Evolutionary conservation across 2,113 vertebrate species (phyloP), one percentile per base, ranked within the genome.

Genomic region (Myotis lucifugus): DNA sequence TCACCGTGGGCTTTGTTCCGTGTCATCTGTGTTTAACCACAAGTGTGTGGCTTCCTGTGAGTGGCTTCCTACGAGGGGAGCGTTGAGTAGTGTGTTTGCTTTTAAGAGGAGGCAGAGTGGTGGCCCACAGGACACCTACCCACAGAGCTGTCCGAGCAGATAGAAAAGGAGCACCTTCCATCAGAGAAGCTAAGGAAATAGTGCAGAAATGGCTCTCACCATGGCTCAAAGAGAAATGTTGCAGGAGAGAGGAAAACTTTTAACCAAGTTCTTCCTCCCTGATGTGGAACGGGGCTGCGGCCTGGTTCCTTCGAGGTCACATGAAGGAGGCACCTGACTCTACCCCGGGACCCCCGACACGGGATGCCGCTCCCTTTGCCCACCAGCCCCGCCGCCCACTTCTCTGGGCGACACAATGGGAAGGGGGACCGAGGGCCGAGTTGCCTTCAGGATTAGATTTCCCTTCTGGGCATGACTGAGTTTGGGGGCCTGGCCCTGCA

Each of bases 41-140:
- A 83, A 85, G 74, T 25, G 29, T 42, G 89, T 95, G 94, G 83
- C 91, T 96, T 94, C 83, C 92, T 25, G 37, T 90, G 79, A 96
- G 70, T 46, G 84, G 66, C 18, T 91, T 66, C 29, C 42, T n/a
- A n/a, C 93, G 79, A 79, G 94, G 81, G 70, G 21, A 64, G 59
- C 46, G 40, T 32, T n/a, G 21, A 59, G 67, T n/a, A 67, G 56
- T 3, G 42, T 25, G n/a, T 93, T 69, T 77, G 72, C 59, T 89
- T 67, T 34, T 27, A 83, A 83, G 92, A 93, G 95, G 74, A 85
- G 81, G 90, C 74, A 85, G 83, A 92, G 84, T 54, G 88, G 90
- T 85, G 88, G 91, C 93, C 85, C 27, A 3, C 27, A 54, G 72
- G 46, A 42, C 2, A 72, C 69, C 84, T 4, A 6, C 6, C 37